A percentile compares a stretch with the other conserved stretches of the same genome.
phyloP scores from a whole-genome alignment of 2,113 vertebrate genomes.

The Scortum barcoo region DNA sequence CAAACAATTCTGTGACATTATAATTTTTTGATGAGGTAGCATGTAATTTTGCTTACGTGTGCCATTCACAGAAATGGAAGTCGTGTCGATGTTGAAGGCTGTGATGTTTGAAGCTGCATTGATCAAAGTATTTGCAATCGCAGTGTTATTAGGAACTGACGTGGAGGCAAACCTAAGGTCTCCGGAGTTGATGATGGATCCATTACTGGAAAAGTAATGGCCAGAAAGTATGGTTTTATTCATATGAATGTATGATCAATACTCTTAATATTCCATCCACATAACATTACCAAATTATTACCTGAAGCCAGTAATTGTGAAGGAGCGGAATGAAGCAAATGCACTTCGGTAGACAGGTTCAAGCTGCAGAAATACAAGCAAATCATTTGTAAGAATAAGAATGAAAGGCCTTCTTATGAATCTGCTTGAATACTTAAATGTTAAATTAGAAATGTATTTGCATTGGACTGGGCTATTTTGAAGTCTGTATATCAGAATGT shows the following conservation, averaged over 20 bases:
- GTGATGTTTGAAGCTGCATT: constrained; percentile 32
- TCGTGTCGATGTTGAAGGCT: constrained; percentile 48
- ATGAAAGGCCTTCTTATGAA: background rate
- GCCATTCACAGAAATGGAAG: constrained; percentile 47
- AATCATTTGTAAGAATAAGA: background rate
- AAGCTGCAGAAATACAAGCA: constrained; percentile 49
- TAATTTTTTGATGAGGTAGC: background rate
- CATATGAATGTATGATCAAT: background rate
- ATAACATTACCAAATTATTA: constrained; percentile 15
- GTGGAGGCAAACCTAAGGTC: background rate
- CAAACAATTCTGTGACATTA: background rate
- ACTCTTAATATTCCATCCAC: background rate
- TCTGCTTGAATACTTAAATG: background rate
- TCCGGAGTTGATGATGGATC: constrained; percentile 43
- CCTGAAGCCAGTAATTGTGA: constrained; percentile 49
- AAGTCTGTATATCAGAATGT: background rate
- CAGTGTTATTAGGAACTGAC: constrained; percentile 25
- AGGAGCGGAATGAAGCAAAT: constrained; percentile 29
- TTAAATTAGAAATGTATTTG: background rate
- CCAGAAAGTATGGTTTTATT: background rate
- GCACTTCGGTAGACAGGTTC: background rate
- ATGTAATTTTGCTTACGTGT: constrained; percentile 30
- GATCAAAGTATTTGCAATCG: constrained; percentile 36
- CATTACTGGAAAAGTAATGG: constrained; percentile 40
- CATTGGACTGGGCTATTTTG: background rate